Percentiles rank a stretch among this genome's conserved stretches.
phyloP scores from a whole-genome alignment of 2,113 vertebrate genomes.

The Corythornis vintsioides region DNA sequence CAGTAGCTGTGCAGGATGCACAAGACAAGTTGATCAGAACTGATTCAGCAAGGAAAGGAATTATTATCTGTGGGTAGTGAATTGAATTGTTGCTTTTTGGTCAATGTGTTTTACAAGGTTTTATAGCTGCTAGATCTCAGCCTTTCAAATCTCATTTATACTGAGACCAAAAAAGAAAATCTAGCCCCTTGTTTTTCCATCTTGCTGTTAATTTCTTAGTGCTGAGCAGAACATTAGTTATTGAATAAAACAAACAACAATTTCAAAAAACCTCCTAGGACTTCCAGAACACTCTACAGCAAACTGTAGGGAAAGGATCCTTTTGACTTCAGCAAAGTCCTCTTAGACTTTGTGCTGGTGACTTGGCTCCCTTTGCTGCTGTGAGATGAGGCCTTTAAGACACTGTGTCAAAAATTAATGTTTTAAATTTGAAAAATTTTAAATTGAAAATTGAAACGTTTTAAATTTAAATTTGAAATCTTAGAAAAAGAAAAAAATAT shows the following conservation, averaged over 20 bases:
- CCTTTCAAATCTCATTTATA: background rate
- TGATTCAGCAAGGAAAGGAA: background rate
- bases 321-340: background rate
- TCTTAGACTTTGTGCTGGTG: background rate
- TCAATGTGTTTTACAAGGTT: background rate
- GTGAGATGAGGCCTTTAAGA: background rate
- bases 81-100: background rate
- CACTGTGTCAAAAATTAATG: background rate
- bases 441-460: too few species aligned
- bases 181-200: background rate
- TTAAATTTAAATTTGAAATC: too few species aligned
- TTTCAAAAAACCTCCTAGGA: background rate
- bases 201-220: background rate
- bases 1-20: background rate
- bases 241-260: background rate
- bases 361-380: background rate
- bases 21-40: constrained; percentile 7
- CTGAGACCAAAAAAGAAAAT: background rate
- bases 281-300: background rate
- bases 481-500: background rate
- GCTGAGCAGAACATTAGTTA: background rate
- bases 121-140: background rate
- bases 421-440: background rate
- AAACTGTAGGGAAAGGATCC: background rate
- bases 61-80: background rate